phyloP scores from a whole-genome alignment of 2,113 vertebrate genomes.

The Centropus unirufus region DNA sequence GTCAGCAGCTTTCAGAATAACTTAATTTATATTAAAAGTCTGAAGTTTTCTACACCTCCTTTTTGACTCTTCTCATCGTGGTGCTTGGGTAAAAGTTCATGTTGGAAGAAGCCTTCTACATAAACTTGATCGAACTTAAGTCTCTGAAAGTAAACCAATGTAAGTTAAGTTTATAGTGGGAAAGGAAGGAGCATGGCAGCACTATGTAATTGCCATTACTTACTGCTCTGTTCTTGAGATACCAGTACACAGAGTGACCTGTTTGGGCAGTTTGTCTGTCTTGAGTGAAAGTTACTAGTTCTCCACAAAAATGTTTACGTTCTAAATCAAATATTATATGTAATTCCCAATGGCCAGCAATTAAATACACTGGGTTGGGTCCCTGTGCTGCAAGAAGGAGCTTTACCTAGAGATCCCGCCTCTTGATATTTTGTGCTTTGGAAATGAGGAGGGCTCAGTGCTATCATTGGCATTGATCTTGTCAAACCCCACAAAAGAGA shows the following conservation, averaged over 20 bases:
- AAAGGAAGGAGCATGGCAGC: not conserved
- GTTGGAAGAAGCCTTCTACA: not conserved
- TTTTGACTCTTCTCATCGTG: not conserved
- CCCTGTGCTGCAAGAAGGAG: not conserved
- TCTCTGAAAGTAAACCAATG: not conserved
- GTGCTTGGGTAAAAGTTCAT: not conserved
- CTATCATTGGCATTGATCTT: not conserved
- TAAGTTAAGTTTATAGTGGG: not conserved
- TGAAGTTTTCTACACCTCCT: not conserved
- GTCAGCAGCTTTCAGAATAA: not conserved
- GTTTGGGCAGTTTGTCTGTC: not conserved
- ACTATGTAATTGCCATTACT: not conserved
- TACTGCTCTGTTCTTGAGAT: not conserved
- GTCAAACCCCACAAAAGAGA: not conserved
- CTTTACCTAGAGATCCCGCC: not conserved
- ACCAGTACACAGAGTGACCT: not conserved
- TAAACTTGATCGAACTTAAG: not conserved
- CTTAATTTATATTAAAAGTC: not conserved
- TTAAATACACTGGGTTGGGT: not conserved
- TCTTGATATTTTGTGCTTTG: not conserved
- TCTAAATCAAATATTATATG: not conserved
- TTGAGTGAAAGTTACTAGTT: not conserved
- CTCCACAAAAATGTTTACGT: not conserved
- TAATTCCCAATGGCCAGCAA: not conserved
- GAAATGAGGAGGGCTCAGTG: not conserved